Evolutionary conservation across 2,797 vertebrate genomes (phyloP), one percentile per base, ranked within the genome.

Genomic region (Ctenosaura bakeri): DNA sequence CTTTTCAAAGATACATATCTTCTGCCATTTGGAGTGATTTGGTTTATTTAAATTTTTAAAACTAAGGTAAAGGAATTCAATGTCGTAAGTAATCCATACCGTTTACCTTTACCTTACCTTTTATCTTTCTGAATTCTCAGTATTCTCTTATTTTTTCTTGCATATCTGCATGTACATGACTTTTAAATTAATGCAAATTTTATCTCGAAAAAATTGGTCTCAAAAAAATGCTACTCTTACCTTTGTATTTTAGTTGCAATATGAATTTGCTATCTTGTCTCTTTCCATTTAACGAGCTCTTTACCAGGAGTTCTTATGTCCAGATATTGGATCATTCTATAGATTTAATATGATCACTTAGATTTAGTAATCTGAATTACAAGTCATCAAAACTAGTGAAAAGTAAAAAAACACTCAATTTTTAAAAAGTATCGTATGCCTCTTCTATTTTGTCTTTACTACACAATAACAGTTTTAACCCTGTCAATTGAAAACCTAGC

Each of bases 21-120:
- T 89, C 78, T 76, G 14, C 59, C 46, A 79, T 71, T 77, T 66
- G 50, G 46, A 56, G 16, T 52, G 22, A 73, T 89, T 38, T 62
- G 14, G 24, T 50, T 78, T 85, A 54, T 29, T 20, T 79, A 35
- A 59, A 32, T 46, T 56, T 59, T 85, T 32, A 69, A 78, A 66
- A 66, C 5, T 69, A 92, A 93, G 77, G n/a, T 32, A 69, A 80
- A 13, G 52, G 62, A 89, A 82, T 69, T 91, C 38, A 88, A 89
- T 59, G 12, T 13, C 32, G 32, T 69, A 12, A 8, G 3, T 69
- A 69, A 32, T 69, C 29, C 22, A 5, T 78, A 78, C 42, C 29
- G n/a, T 26, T 29, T 14, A 78, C 10, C 24, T 78, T 50, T 50
- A 29, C 1, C 7, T 32, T 69, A 69, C 12, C 10, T n/a, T 92